A percentile compares a stretch with the other conserved stretches of the same genome.
phyloP scores from a whole-genome alignment of 2,797 vertebrate species.

The Thripadectes ignobilis region DNA sequence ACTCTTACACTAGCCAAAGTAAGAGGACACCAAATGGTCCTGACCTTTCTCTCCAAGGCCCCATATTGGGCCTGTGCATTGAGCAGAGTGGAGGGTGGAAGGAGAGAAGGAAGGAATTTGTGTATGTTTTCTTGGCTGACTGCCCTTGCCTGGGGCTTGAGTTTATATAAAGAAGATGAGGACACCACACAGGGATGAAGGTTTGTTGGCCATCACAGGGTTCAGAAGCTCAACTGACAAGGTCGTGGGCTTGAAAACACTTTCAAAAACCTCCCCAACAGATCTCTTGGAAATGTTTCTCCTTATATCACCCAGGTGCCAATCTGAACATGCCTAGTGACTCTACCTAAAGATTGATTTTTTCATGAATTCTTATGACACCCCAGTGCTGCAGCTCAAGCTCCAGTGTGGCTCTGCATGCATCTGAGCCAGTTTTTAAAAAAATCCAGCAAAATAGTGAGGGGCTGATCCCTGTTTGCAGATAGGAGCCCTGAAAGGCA shows the following conservation, averaged over 20 bases:
- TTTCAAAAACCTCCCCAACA: neutral
- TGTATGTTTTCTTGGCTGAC: neutral
- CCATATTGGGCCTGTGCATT: neutral
- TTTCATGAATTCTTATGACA: neutral
- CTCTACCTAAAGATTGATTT: neutral
- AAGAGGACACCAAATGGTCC: slow-evolving; percentile 65
- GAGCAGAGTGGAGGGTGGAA: neutral
- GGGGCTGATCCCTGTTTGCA: neutral
- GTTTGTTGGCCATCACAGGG: neutral
- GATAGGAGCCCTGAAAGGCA: neutral
- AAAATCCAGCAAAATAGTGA: neutral
- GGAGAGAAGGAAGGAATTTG: slow-evolving; percentile 27
- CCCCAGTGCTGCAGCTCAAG: neutral
- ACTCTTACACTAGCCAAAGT: slow-evolving; percentile 36
- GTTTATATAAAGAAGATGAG: slow-evolving; percentile 55
- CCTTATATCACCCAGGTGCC: neutral
- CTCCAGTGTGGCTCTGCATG: neutral
- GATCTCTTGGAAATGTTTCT: neutral
- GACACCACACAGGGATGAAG: neutral
- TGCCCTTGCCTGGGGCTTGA: slow-evolving; percentile 14
- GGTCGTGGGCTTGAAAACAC: neutral
- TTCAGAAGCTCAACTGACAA: neutral
- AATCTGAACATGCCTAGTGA: neutral
- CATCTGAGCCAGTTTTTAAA: neutral
- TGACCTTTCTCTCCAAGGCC: slow-evolving; percentile 64